Percentiles rank a stretch among this genome's conserved stretches.
Conservation (phyloP, 2,888 invertebrate genomes). For the Willowsia nigromaculata region DNA sequence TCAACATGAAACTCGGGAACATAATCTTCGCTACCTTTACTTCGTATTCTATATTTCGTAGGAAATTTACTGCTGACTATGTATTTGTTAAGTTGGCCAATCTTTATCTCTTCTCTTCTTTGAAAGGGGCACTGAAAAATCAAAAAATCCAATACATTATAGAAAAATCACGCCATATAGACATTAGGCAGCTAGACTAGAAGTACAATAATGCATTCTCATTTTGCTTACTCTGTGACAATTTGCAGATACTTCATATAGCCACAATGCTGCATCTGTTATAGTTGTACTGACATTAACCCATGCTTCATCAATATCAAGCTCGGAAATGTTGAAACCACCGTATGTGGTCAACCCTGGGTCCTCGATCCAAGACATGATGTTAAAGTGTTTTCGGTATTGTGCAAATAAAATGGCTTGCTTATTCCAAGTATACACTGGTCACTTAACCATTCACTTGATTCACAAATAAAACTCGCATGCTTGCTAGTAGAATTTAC, state of each 20-base stretch:
- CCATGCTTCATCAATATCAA: conserved; percentile 87
- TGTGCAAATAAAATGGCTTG: not conserved
- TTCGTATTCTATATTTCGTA: conserved; percentile 75
- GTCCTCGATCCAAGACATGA: conserved; percentile 79
- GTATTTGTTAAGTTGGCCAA: conserved; percentile 63
- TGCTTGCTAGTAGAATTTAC: no score
- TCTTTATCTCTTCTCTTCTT: conserved; percentile 61
- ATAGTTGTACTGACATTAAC: conserved; percentile 81
- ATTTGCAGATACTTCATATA: conserved; percentile 86
- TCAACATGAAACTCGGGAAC: conserved; percentile 65
- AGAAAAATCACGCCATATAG: not conserved
- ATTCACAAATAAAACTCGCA: no score
- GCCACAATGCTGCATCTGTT: conserved; percentile 81
- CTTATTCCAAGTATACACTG: not conserved
- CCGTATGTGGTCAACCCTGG: conserved; percentile 82
- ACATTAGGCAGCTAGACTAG: not conserved
- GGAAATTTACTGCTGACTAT: conserved; percentile 72
- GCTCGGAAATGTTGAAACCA: conserved; percentile 83
- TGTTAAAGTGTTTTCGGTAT: no score
- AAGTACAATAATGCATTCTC: no score
- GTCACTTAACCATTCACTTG: not conserved
- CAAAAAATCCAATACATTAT: not conserved
- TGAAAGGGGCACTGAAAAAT: conserved; percentile 73
- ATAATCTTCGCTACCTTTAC: conserved; percentile 63
- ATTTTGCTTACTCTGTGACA: conserved; percentile 86